phyloP scores from a whole-genome alignment of 2,888 invertebrate genomes.

The Phymatocera aterrima region DNA sequence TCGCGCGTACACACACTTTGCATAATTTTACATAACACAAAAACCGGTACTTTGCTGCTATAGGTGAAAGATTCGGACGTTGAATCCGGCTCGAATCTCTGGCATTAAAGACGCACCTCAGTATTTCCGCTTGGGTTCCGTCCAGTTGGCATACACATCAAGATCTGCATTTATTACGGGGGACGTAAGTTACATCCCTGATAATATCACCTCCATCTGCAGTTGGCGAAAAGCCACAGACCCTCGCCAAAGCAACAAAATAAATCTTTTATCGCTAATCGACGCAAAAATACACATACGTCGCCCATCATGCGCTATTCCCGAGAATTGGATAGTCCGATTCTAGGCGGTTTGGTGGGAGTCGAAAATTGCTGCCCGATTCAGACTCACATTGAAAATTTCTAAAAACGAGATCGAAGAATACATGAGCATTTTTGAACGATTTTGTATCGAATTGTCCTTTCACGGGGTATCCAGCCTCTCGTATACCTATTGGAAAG shows the following conservation, averaged over 20 bases:
- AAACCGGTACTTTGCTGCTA: neutral
- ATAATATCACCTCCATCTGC: neutral
- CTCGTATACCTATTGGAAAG: too few species aligned
- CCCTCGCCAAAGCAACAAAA: neutral
- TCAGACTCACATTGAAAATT: neutral
- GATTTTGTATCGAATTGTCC: too few species aligned
- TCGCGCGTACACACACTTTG: neutral
- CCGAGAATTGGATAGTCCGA: neutral
- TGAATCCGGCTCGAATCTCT: neutral
- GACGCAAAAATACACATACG: too few species aligned
- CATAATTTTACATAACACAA: slow-evolving; percentile 38
- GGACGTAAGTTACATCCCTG: neutral
- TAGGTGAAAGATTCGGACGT: slow-evolving; percentile 19
- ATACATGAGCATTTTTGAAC: too few species aligned
- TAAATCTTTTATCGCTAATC: slow-evolving; percentile 4
- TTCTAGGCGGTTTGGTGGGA: neutral
- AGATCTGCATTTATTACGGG: neutral
- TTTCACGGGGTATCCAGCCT: too few species aligned
- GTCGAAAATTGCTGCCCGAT: neutral
- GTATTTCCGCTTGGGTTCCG: slow-evolving; percentile 22
- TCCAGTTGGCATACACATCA: slow-evolving; percentile 13
- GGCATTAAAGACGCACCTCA: slow-evolving; percentile 15
- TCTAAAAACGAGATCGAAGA: neutral
- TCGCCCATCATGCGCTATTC: neutral
- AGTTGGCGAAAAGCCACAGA: neutral